Conservation (phyloP, 1,140 invertebrate genomes). For the Leptinotarsa lineolata region DNA sequence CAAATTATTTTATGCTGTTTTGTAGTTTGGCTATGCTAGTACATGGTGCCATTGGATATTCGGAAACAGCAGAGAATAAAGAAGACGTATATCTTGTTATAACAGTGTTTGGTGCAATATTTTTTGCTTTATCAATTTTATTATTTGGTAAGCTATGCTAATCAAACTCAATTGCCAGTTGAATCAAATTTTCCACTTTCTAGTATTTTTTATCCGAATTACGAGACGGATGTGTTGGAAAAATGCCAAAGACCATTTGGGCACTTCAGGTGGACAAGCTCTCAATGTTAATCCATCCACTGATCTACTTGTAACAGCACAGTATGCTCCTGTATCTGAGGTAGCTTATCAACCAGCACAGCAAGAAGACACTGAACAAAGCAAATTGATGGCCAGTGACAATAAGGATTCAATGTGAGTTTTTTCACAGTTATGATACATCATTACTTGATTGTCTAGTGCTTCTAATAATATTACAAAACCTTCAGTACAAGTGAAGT, state of each 20-base stretch:
- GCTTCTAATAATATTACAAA: too few relatives aligned
- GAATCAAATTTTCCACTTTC: background rate
- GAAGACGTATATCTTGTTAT: slow-evolving; percentile 46
- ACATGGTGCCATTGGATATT: slow-evolving; percentile 49
- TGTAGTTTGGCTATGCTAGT: slow-evolving; percentile 48
- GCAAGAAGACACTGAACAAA: slow-evolving; percentile 65
- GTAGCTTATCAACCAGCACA: slow-evolving; percentile 64
- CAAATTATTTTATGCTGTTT: background rate
- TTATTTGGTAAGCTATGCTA: slow-evolving; percentile 43
- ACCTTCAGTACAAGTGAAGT: too few relatives aligned
- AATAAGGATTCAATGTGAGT: slow-evolving; percentile 62
- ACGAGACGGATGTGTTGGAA: slow-evolving; percentile 49
- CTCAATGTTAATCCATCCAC: slow-evolving; percentile 68
- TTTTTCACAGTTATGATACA: too few relatives aligned
- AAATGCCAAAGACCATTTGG: slow-evolving; percentile 47
- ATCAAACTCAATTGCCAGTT: background rate
- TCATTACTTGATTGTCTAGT: background rate
- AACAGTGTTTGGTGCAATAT: slow-evolving; percentile 48
- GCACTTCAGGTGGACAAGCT: slow-evolving; percentile 47
- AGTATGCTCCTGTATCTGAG: slow-evolving; percentile 71
- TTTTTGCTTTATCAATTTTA: slow-evolving; percentile 45
- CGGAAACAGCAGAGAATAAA: slow-evolving; percentile 42
- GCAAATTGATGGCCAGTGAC: slow-evolving; percentile 68
- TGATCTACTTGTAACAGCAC: slow-evolving; percentile 69
- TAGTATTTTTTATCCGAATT: slow-evolving; percentile 48